Conservation (phyloP, 2,113 vertebrate species). For the human region GRCh38 chr5:104367501-104368000, state of each 20-base stretch:
- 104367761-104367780: neutral
- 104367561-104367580: neutral
- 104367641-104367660: neutral
- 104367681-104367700: neutral
- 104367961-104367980: neutral
- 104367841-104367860: neutral
- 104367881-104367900: neutral
- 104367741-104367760: neutral
- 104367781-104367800: neutral
- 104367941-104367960: neutral
- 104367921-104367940: neutral
- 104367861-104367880: neutral
- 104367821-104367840: neutral
- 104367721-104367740: neutral
- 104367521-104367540: neutral
- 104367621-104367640: neutral
- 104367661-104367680: neutral
- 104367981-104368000: neutral
- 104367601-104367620: neutral
- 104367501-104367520: neutral
- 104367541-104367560: neutral
- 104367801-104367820: neutral
- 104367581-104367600: neutral
- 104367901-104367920: neutral
- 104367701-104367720: neutral